These are phyloP conservation scores for Proterorhinus semilunaris DNA, from an alignment of 2,113 vertebrate species.

Conservation along the genomic window DNA sequence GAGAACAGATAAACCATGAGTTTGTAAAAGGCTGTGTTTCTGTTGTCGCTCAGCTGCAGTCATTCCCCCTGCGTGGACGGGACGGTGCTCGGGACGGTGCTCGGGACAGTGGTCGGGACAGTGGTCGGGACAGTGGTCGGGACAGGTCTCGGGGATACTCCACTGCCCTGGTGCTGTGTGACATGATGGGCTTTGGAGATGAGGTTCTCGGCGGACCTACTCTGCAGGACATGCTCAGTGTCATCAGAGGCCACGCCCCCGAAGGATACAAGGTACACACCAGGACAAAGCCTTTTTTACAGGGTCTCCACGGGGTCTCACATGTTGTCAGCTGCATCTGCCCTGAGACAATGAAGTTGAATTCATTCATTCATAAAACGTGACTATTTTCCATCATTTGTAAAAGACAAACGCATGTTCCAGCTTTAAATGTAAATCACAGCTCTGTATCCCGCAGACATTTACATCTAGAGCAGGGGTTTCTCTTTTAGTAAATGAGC, in stretches of 20 bases:
- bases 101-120: constrained; percentile 13
- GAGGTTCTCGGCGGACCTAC: constrained; percentile 53
- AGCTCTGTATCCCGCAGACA: too few species aligned
- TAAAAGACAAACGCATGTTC: too few species aligned
- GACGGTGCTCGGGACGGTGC: not conserved
- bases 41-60: constrained; percentile 57
- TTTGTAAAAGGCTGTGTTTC: not conserved
- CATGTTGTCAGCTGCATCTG: too few species aligned
- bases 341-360: too few species aligned
- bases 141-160: not conserved
- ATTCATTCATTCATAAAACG: too few species aligned
- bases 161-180: constrained; percentile 60
- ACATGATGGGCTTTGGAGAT: constrained; percentile 65
- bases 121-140: not conserved
- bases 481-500: too few species aligned
- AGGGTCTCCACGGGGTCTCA: too few species aligned
- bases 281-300: not conserved
- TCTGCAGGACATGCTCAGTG: constrained; percentile 67
- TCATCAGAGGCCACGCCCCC: constrained; percentile 71
- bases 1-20: not conserved
- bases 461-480: too few species aligned
- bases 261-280: constrained; percentile 68
- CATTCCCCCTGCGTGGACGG: constrained; percentile 50
- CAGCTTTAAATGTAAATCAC: too few species aligned
- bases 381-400: too few species aligned